Conservation (phyloP, 2,888 invertebrate genomes). For the Mimumesa dahlbomi region DNA sequence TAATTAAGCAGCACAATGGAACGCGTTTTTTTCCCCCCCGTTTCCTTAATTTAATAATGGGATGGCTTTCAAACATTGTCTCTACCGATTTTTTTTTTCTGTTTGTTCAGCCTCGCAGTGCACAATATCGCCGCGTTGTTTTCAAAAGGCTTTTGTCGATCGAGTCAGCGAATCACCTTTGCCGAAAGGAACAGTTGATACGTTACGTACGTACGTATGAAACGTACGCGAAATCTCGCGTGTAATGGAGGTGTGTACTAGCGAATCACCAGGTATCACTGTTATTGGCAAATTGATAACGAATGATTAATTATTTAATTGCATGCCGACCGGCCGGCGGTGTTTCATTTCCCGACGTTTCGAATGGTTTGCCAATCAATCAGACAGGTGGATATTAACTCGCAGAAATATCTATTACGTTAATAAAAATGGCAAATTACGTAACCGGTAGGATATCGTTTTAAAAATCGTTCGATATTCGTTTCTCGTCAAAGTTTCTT, state of each 20-base stretch:
- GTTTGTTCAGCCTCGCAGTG: not conserved
- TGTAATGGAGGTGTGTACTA: not conserved
- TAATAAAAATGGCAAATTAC: too few relatives aligned
- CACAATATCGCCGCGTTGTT: not conserved
- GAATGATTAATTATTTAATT: conserved; percentile 26
- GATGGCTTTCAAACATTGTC: not conserved
- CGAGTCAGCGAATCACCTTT: not conserved
- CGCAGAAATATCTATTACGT: too few relatives aligned
- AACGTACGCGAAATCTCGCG: not conserved
- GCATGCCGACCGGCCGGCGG: not conserved
- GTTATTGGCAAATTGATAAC: not conserved
- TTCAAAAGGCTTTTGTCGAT: not conserved
- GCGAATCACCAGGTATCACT: not conserved
- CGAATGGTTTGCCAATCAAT: too few relatives aligned
- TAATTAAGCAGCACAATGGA: conserved; percentile 26
- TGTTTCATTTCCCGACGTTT: not conserved
- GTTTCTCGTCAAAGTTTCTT: too few relatives aligned
- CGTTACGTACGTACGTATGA: not conserved
- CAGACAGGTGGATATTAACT: too few relatives aligned
- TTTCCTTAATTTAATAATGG: conserved; percentile 8
- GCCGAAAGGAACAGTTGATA: not conserved
- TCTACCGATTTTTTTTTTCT: too few relatives aligned
- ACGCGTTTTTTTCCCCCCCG: conserved; percentile 7
- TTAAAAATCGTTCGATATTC: too few relatives aligned
- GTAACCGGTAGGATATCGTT: too few relatives aligned